phyloP scores from a whole-genome alignment of 2,888 invertebrate genomes.

The Cosmia trapezina region DNA sequence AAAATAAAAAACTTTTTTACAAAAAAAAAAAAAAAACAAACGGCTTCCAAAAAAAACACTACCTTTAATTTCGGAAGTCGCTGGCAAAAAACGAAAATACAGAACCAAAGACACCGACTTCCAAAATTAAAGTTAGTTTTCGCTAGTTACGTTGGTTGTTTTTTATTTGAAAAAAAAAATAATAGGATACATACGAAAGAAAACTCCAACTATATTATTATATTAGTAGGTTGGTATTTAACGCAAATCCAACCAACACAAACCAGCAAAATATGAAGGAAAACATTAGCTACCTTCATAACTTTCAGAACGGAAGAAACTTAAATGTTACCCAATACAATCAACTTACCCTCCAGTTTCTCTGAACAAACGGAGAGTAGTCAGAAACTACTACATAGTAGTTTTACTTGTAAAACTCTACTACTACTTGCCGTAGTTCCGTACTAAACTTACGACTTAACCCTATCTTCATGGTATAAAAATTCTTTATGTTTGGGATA shows the following conservation, averaged over 20 bases:
- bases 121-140: too few relatives aligned
- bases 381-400: not conserved
- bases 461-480: slow-evolving; percentile 37
- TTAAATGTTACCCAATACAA: slow-evolving; percentile 19
- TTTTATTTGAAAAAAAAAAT: too few relatives aligned
- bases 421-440: slow-evolving; percentile 8
- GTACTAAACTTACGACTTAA: slow-evolving; percentile 34
- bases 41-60: too few relatives aligned
- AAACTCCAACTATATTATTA: not conserved
- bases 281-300: not conserved
- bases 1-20: too few relatives aligned
- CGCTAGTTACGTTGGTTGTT: too few relatives aligned
- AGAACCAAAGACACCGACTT: too few relatives aligned
- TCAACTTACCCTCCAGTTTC: slow-evolving; percentile 11
- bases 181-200: too few relatives aligned
- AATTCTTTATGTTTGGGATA: slow-evolving; percentile 43
- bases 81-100: too few relatives aligned
- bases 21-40: too few relatives aligned
- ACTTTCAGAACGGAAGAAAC: slow-evolving; percentile 5
- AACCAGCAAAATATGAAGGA: not conserved
- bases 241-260: not conserved
- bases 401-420: slow-evolving; percentile 31
- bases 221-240: too few relatives aligned
- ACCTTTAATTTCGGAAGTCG: too few relatives aligned
- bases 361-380: slow-evolving; percentile 8